phyloP scores from a whole-genome alignment of 1,140 invertebrate species.

The Eumaeus atala region DNA sequence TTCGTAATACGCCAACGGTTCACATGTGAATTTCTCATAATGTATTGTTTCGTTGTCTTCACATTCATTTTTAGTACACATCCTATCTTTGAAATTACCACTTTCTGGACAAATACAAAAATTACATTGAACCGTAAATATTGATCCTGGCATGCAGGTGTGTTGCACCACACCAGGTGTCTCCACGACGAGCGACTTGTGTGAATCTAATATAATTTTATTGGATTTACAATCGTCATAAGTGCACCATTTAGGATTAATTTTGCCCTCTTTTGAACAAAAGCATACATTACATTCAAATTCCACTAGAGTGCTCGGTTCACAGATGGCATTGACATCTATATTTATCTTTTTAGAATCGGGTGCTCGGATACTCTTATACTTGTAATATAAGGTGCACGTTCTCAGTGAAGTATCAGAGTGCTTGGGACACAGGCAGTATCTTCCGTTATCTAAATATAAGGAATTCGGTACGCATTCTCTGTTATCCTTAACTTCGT shows the following conservation, averaged over 20 bases:
- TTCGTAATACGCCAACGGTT: slow-evolving; percentile 53
- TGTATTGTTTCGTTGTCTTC: slow-evolving; percentile 21
- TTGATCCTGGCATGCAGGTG: slow-evolving; percentile 44
- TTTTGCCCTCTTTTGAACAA: slow-evolving; percentile 48
- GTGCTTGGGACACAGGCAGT: slow-evolving; percentile 50
- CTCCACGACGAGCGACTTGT: slow-evolving; percentile 22
- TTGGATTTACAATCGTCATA: slow-evolving; percentile 56
- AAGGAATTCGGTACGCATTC: slow-evolving; percentile 40
- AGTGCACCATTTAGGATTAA: slow-evolving; percentile 62
- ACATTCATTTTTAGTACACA: slow-evolving; percentile 54
- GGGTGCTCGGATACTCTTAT: slow-evolving; percentile 10
- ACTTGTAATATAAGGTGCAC: slow-evolving; percentile 36
- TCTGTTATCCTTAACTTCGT: slow-evolving; percentile 17
- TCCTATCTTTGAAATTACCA: slow-evolving; percentile 36
- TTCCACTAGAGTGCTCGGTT: slow-evolving; percentile 48
- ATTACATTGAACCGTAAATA: slow-evolving; percentile 50
- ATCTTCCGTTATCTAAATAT: slow-evolving; percentile 40
- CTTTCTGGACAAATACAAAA: slow-evolving; percentile 56
- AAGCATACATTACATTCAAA: slow-evolving; percentile 62
- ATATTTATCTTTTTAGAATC: slow-evolving; percentile 22
- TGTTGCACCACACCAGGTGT: slow-evolving; percentile 22
- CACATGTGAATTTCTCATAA: slow-evolving; percentile 43
- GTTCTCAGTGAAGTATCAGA: slow-evolving; percentile 35
- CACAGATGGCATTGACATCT: slow-evolving; percentile 35
- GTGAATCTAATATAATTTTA: slow-evolving; percentile 34